Percentiles rank a stretch among this genome's conserved stretches.
These are phyloP conservation scores for Homalodisca vitripennis DNA, from an alignment of 1,140 invertebrate genomes.

Conservation along the genomic window DNA sequence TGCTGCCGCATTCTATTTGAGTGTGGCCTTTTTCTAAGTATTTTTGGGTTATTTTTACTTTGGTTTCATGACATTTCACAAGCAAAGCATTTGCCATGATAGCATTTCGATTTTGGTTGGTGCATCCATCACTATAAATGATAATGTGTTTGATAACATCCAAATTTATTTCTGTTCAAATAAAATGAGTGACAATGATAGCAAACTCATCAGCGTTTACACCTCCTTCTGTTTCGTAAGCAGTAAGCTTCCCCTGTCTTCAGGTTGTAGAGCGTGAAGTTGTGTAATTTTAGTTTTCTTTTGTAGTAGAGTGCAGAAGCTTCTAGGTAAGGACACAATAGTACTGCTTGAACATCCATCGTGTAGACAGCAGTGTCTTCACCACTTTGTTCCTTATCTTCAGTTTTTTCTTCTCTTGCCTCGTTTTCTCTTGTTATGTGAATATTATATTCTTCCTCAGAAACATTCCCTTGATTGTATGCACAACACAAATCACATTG, in stretches of 20 bases:
- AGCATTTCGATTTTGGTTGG: neutral
- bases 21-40: neutral
- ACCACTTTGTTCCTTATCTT: conserved; percentile 17
- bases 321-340: conserved; percentile 20
- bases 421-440: neutral
- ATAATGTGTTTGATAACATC: conserved; percentile 28
- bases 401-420: conserved; percentile 3
- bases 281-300: conserved; percentile 23
- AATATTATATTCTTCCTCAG: neutral
- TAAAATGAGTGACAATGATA: conserved; percentile 33
- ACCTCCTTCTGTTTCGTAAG: conserved; percentile 24
- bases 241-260: conserved; percentile 11
- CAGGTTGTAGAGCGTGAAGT: conserved; percentile 20
- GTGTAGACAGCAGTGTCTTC: conserved; percentile 8
- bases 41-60: neutral
- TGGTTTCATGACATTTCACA: neutral
- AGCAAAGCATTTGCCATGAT: neutral
- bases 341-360: conserved; percentile 27
- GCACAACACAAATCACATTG: conserved; percentile 4
- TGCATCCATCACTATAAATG: conserved; percentile 34
- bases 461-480: neutral
- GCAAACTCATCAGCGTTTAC: conserved; percentile 34
- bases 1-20: neutral
- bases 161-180: conserved; percentile 21
- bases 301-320: conserved; percentile 26